Percentiles rank a stretch among this genome's conserved stretches.
Evolutionary conservation across 1,140 invertebrate species (phyloP).

Genomic region (Caenorhabditis tropicalis): DNA sequence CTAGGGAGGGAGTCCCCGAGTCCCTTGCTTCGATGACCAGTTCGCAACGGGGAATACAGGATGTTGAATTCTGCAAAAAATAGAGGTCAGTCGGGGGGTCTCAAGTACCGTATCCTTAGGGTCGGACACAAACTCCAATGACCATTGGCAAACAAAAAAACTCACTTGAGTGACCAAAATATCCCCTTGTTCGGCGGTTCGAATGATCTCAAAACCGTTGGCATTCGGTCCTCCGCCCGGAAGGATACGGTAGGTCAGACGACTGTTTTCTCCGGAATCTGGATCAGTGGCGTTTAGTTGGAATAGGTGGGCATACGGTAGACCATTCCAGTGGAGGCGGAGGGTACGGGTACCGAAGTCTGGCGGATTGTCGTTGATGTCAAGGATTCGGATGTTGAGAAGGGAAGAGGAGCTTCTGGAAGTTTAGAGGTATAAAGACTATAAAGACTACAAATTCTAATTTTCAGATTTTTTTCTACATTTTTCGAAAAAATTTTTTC

Average conservation of each 20-base stretch:
- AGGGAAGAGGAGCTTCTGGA: slow-evolving; percentile 5
- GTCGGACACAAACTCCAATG: not conserved
- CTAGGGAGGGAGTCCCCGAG: not conserved
- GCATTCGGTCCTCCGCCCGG: not conserved
- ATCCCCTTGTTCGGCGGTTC: not conserved
- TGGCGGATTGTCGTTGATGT: slow-evolving; percentile 22
- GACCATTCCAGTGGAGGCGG: not conserved
- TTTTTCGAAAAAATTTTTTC: no score
- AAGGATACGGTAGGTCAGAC: slow-evolving; percentile 4
- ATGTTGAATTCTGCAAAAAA: slow-evolving; percentile 11
- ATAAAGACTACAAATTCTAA: no score
- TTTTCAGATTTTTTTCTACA: no score
- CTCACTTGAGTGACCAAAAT: slow-evolving; percentile 14
- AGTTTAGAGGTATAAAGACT: not conserved
- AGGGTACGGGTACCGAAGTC: not conserved
- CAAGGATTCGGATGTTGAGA: slow-evolving; percentile 3
- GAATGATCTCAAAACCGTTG: not conserved
- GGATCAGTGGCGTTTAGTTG: not conserved
- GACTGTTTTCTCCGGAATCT: not conserved
- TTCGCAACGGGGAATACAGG: not conserved
- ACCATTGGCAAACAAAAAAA: no score
- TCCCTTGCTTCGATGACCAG: slow-evolving; percentile 6
- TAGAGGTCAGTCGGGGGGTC: not conserved
- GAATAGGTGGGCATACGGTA: not conserved
- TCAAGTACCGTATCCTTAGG: not conserved